Base-by-base conservation (phyloP, 2,888 invertebrate genomes). In the Chymomyza fuscimana region DNA sequence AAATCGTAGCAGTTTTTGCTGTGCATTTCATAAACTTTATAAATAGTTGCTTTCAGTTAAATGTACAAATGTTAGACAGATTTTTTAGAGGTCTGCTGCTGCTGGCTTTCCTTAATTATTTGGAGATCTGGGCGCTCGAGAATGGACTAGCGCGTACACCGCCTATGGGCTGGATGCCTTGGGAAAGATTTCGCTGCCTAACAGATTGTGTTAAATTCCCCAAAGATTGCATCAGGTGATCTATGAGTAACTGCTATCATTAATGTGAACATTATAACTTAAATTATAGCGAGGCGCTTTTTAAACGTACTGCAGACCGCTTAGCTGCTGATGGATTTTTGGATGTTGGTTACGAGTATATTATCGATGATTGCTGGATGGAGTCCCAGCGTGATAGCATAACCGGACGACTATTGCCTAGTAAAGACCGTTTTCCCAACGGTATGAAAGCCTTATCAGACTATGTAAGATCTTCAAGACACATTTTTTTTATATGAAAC, bases 321-420 rank as follows among this genome's bases (percentile, higher is more conserved):
- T 91, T 96, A 90, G 93, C 94, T 1, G 91, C 92, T 10, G 95
- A 95, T 59, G 96, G 96, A 0, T 96, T 95, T 88, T 90, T 93
- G 4, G 94, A 93, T 4, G 94, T 93, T 1, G 96, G 96, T 0
- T 96, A 96, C 89, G 92, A 95, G 77, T 96, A 95, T 87, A 94
- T 94, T 67, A 94, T 96, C 63, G 96, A 96, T 79, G 96, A 96
- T 91, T 96, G 96, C 89, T 96, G 96, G 96, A 91, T 95, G 89
- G 94, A 94, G 79, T 93, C 92, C 76, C 87, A 93, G 15, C 92
- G 96, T 63, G 94, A 94, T 52, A 79, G 90, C 5, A 40, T 61
- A 4, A 92, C 93, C 1, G 93, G 94, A 0, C 92, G 93, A 67
- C 92, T 96, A 63, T 93, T 94, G 64, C 93, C 95, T 0, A 95